These are phyloP conservation scores for Microcebus tavaratra DNA, from an alignment of 2,113 vertebrate species.

Conservation along the genomic window DNA sequence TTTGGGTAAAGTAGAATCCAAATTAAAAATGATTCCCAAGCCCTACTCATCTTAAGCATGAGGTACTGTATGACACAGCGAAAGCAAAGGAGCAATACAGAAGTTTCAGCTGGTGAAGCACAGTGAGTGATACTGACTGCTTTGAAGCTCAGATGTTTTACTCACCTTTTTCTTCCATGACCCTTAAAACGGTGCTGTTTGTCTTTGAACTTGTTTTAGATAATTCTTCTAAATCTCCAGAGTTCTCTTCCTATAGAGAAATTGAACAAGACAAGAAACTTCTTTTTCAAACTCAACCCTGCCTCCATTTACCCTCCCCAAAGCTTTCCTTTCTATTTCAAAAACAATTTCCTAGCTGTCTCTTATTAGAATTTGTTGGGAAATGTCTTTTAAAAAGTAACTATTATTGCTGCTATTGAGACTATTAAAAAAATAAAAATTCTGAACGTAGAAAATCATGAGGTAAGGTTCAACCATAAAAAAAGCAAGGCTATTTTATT, in stretches of 20 bases:
- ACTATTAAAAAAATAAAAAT: background rate
- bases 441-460: background rate
- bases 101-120: rapidly evolving
- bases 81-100: rapidly evolving
- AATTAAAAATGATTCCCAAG: background rate
- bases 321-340: background rate
- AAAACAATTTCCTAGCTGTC: background rate
- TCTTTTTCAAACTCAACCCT: background rate
- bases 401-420: background rate
- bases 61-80: rapidly evolving
- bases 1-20: background rate
- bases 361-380: background rate
- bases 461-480: background rate
- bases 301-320: background rate
- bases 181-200: background rate
- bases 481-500: background rate
- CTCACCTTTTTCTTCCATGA: conserved; percentile 81
- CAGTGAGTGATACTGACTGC: rapidly evolving
- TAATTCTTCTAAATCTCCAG: conserved; percentile 60
- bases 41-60: rapidly evolving
- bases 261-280: conserved; percentile 57
- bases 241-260: conserved; percentile 74
- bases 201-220: conserved; percentile 52
- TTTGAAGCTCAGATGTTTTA: rapidly evolving
- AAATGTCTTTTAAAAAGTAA: background rate